Conservation (phyloP, 2,113 vertebrate genomes). For the Leptobrachium ailaonicum region DNA sequence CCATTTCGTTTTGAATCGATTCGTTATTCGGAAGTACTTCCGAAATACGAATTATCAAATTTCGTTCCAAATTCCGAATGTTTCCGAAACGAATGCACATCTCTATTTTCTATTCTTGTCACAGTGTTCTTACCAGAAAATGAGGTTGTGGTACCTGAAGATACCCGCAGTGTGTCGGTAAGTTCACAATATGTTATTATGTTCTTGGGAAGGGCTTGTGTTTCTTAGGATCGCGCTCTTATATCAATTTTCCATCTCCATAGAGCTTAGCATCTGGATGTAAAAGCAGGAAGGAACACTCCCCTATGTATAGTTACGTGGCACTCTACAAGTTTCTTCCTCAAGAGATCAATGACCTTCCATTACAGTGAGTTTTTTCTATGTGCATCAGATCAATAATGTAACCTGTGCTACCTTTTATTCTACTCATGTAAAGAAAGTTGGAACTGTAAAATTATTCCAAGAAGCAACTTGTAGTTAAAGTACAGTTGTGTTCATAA, state of each 20-base stretch:
- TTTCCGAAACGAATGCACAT: no score
- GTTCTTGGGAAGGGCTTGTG: not conserved
- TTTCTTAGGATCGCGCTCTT: not conserved
- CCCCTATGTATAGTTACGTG: slow-evolving; percentile 87
- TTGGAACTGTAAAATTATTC: no score
- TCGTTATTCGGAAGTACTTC: no score
- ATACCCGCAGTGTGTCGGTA: slow-evolving; percentile 11
- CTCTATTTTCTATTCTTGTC: not conserved
- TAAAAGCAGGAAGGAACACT: slow-evolving; percentile 73
- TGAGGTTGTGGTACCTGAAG: slow-evolving; percentile 12
- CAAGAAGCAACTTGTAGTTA: no score
- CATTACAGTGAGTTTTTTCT: slow-evolving; percentile 78
- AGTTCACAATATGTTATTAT: not conserved
- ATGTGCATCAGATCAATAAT: not conserved
- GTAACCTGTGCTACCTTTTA: no score
- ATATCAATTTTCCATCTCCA: slow-evolving; percentile 37
- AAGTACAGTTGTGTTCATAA: no score
- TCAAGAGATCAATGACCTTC: slow-evolving; percentile 86
- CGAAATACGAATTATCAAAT: no score
- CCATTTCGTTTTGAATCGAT: no score
- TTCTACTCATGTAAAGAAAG: no score
- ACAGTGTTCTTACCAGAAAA: slow-evolving; percentile 12
- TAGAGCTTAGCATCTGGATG: slow-evolving; percentile 44
- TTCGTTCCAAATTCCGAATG: no score
- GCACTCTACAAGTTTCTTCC: slow-evolving; percentile 89